Percentiles rank a stretch among this genome's conserved stretches.
Conservation (phyloP, 2,888 invertebrate genomes). For the Euplexia lucipara region DNA sequence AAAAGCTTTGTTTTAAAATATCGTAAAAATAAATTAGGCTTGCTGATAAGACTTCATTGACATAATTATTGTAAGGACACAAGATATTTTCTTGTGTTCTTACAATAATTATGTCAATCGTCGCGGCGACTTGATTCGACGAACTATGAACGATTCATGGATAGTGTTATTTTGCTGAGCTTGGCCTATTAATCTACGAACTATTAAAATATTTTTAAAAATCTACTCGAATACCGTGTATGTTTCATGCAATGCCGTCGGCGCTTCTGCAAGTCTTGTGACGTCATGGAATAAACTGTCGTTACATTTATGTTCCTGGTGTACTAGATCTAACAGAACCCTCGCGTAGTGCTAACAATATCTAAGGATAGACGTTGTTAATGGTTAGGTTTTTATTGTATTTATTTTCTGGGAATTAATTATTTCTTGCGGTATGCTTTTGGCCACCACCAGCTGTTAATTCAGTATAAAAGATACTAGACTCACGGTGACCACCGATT, state of each 20-base stretch:
- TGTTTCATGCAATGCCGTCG: neutral
- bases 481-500: constrained; percentile 24
- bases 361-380: constrained; percentile 35
- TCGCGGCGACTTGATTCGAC: neutral
- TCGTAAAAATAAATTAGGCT: neutral
- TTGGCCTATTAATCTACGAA: neutral
- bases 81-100: too few relatives aligned
- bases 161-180: neutral
- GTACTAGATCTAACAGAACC: neutral
- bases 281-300: constrained; percentile 6
- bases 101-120: neutral
- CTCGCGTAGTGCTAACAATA: neutral
- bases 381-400: constrained; percentile 26
- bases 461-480: constrained; percentile 19
- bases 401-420: constrained; percentile 35
- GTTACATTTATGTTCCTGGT: constrained; percentile 19
- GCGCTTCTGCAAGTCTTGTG: constrained; percentile 27
- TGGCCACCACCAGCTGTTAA: constrained; percentile 24
- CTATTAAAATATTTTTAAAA: neutral
- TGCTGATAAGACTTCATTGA: constrained; percentile 14
- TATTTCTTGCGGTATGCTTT: constrained; percentile 27
- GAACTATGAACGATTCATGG: neutral
- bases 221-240: constrained; percentile 5
- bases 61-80: too few relatives aligned
- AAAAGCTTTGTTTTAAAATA: too few relatives aligned